Evolutionary conservation across 2,797 vertebrate genomes (phyloP).

Genomic region (Arrhamphus sclerolepis): DNA sequence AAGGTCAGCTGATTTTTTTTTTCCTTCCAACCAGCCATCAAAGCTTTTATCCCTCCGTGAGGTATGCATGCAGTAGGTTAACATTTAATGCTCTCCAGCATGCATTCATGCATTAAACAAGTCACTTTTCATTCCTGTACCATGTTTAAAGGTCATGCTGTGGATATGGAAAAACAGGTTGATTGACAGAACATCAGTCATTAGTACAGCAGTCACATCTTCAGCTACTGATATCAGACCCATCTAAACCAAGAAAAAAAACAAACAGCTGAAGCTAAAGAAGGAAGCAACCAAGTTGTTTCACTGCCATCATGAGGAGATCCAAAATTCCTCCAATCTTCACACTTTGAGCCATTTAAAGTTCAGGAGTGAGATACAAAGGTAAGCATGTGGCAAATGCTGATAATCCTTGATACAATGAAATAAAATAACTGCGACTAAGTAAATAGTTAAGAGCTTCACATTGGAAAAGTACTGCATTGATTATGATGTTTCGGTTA

Average conservation of each 20-base stretch:
- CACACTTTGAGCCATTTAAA: no score
- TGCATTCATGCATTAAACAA: background rate
- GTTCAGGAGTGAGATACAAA: no score
- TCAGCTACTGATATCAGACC: background rate
- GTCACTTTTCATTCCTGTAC: background rate
- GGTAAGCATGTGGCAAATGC: no score
- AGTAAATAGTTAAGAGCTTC: no score
- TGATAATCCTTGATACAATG: no score
- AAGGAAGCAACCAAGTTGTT: no score
- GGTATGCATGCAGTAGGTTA: background rate
- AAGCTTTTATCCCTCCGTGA: conserved; percentile 31
- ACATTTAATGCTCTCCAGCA: background rate
- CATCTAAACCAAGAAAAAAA: background rate
- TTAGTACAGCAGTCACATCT: background rate
- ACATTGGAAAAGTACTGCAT: no score
- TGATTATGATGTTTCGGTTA: no score
- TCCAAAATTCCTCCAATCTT: no score
- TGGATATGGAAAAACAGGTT: background rate
- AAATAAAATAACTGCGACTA: no score
- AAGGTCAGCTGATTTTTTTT: conserved; percentile 57
- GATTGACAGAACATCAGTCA: background rate
- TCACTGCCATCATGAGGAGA: no score
- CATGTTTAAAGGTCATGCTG: background rate
- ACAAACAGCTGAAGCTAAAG: background rate
- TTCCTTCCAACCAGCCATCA: conserved; percentile 37